These are phyloP conservation scores for Brachyrhaphis roseni DNA, from an alignment of 2,797 vertebrate species.

Conservation along the genomic window DNA sequence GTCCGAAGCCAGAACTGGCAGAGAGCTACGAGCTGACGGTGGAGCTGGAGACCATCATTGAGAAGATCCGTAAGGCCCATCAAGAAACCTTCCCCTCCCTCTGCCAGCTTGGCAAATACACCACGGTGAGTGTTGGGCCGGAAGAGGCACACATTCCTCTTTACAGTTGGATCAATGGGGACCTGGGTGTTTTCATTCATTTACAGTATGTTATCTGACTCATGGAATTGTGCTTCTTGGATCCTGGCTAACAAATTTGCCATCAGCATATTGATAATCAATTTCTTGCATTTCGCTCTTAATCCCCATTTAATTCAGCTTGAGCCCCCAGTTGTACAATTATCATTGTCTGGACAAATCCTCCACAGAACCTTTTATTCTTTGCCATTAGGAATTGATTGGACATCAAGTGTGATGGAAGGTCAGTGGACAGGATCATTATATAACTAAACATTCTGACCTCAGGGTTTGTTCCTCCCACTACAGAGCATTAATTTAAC, in stretches of 20 bases:
- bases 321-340: conserved; percentile 7
- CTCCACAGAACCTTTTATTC: conserved; percentile 17
- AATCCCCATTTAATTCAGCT: conserved; percentile 55
- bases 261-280: conserved; percentile 50
- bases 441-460: background rate
- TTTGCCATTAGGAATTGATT: conserved; percentile 40
- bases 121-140: conserved; percentile 86
- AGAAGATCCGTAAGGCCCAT: conserved; percentile 96
- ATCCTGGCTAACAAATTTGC: conserved; percentile 26
- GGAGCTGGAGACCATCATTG: conserved; percentile 93
- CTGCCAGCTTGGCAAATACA: conserved; percentile 98
- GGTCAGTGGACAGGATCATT: background rate
- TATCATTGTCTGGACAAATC: conserved; percentile 36
- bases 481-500: background rate
- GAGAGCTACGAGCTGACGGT: conserved; percentile 95
- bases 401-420: conserved; percentile 6
- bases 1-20: conserved; percentile 87
- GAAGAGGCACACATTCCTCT: background rate
- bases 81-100: conserved; percentile 98
- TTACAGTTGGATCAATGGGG: background rate
- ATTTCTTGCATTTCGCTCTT: conserved; percentile 45
- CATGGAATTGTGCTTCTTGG: conserved; percentile 21
- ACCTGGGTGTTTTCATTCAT: background rate
- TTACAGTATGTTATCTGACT: background rate
- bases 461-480: background rate